phyloP scores from a whole-genome alignment of 2,113 vertebrate species.

The Apteryx owenii region DNA sequence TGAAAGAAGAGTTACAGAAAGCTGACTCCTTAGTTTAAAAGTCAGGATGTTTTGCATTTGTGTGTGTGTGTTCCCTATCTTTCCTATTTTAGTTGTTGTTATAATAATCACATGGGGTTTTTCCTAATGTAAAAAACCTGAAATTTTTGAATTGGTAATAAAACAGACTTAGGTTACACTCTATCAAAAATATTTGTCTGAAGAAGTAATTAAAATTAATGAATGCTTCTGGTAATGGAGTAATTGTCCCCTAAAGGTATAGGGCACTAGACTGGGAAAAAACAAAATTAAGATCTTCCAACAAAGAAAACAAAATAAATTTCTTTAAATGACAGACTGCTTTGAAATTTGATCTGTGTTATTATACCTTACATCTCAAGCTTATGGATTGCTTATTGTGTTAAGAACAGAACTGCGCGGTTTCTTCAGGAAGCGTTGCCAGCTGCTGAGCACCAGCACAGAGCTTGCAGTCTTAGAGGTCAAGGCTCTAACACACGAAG shows the following conservation, averaged over 20 bases:
- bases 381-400: not conserved
- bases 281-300: not conserved
- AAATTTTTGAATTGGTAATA: not conserved
- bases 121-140: not conserved
- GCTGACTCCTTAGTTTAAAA: not conserved
- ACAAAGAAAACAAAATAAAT: conserved; percentile 31
- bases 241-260: conserved; percentile 39
- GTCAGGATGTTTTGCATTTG: not conserved
- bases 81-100: not conserved
- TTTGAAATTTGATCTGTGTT: not conserved
- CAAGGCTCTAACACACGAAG: not conserved
- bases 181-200: conserved; percentile 13
- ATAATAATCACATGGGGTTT: not conserved
- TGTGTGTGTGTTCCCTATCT: not conserved
- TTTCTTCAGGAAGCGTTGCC: not conserved
- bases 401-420: rapidly evolving
- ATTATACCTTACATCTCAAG: not conserved
- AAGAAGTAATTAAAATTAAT: conserved; percentile 46
- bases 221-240: conserved; percentile 12
- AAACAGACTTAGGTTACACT: not conserved
- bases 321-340: not conserved
- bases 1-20: not conserved
- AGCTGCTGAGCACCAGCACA: not conserved
- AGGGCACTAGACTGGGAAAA: not conserved
- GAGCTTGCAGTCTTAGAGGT: not conserved